Conservation (phyloP, 2,888 invertebrate species). For the Tanaodytes sp. region DNA sequence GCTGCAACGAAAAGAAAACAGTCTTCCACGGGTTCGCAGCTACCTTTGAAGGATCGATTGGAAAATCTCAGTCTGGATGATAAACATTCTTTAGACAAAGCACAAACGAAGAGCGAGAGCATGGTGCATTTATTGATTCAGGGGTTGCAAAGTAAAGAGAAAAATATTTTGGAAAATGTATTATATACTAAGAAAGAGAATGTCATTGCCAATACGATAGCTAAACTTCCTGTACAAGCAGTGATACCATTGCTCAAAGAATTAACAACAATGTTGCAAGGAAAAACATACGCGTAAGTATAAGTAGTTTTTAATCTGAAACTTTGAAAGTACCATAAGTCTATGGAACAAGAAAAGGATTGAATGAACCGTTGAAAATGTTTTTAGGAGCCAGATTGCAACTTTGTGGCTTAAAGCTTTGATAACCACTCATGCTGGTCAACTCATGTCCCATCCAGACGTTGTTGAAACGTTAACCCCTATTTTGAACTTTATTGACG, state of each 20-base stretch:
- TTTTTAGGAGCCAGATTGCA: conserved; percentile 75
- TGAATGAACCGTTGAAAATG: not conserved
- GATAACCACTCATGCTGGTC: conserved; percentile 77
- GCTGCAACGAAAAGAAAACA: conserved; percentile 66
- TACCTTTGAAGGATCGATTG: conserved; percentile 87
- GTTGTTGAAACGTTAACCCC: conserved; percentile 76
- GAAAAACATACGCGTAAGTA: conserved; percentile 78
- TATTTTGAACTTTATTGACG: conserved; percentile 76
- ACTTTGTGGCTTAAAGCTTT: conserved; percentile 77
- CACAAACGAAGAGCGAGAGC: conserved; percentile 77
- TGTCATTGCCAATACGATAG: conserved; percentile 83
- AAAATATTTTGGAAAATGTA: conserved; percentile 81
- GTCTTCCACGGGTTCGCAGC: conserved; percentile 74
- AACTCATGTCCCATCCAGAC: conserved; percentile 78
- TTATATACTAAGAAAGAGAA: conserved; percentile 79
- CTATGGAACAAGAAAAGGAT: no score
- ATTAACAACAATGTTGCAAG: conserved; percentile 79
- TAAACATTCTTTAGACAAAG: conserved; percentile 71
- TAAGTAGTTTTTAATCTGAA: no score
- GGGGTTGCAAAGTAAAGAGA: conserved; percentile 89
- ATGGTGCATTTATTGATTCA: conserved; percentile 87
- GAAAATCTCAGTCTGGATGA: conserved; percentile 83
- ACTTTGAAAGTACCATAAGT: no score
- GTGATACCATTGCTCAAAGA: conserved; percentile 83
- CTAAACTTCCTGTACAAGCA: conserved; percentile 83